Evolutionary conservation across 2,113 vertebrate species (phyloP).

Genomic region (Camelus bactrianus): DNA sequence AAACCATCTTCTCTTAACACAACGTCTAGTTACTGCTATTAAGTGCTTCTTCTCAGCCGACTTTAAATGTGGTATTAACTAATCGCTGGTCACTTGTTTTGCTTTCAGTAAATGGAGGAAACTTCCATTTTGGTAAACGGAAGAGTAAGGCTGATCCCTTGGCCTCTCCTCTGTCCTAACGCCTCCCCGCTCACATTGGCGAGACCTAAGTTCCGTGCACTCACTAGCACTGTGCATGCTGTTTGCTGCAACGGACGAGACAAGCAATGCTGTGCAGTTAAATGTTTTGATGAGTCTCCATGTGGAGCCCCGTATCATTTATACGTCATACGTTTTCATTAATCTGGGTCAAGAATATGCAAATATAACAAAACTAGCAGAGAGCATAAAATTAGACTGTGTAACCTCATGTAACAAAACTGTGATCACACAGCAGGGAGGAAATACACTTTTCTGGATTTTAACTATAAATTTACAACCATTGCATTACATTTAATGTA

Average conservation of each 20-base stretch:
- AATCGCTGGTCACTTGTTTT: background rate
- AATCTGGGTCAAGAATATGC: background rate
- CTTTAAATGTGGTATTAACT: background rate
- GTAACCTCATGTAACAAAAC: background rate
- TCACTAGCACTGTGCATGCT: rapidly evolving
- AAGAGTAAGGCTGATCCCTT: background rate
- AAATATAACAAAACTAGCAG: background rate
- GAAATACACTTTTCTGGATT: background rate
- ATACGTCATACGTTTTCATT: background rate
- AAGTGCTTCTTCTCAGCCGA: background rate
- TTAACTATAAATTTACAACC: background rate
- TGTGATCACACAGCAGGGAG: background rate
- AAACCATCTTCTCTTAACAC: background rate
- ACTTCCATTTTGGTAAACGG: too few species aligned
- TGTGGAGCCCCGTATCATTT: background rate
- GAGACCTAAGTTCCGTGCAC: background rate
- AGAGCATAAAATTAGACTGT: background rate
- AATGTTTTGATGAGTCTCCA: background rate
- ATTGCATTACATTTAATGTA: background rate
- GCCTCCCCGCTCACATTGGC: too few species aligned
- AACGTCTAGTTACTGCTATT: rapidly evolving
- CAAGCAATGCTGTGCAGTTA: background rate
- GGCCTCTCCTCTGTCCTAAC: background rate
- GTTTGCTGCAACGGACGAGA: background rate
- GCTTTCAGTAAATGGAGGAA: background rate